Conservation (phyloP, 2,113 vertebrate species). For the Rostratula benghalensis region DNA sequence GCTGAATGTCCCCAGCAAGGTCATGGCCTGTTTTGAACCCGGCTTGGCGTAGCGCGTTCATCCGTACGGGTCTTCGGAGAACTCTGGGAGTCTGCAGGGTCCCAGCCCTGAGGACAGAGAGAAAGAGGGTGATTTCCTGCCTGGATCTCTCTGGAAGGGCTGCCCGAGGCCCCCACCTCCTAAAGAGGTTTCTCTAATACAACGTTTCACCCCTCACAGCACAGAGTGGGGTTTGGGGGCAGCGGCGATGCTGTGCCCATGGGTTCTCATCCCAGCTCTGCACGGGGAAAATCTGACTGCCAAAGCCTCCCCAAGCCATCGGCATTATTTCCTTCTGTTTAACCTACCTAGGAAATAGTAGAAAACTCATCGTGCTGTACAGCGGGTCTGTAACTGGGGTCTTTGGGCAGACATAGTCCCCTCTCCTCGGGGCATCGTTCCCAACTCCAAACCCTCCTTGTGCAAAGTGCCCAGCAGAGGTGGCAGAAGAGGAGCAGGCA, state of each 20-base stretch:
- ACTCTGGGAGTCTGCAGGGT: background rate
- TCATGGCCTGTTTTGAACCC: rapidly evolving
- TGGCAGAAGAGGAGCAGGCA: background rate
- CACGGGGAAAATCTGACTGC: rapidly evolving
- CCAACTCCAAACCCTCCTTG: background rate
- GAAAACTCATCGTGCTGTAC: background rate
- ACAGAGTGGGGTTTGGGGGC: background rate
- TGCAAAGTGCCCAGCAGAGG: rapidly evolving
- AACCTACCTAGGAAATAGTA: background rate
- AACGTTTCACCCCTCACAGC: background rate
- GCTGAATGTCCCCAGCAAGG: rapidly evolving
- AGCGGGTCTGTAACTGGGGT: background rate
- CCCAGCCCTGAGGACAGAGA: background rate
- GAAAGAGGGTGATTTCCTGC: background rate
- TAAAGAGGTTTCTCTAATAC: background rate
- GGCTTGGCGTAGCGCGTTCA: rapidly evolving
- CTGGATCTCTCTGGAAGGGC: background rate
- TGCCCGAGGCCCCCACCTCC: background rate
- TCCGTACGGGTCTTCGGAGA: rapidly evolving
- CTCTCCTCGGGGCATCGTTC: rapidly evolving
- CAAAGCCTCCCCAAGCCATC: background rate
- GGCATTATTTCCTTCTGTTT: background rate
- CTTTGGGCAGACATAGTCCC: background rate
- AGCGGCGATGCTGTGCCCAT: background rate
- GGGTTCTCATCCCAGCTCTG: background rate